Conservation (phyloP, 37 sponge, comb jelly and placozoan genomes). For the Halichondria panicea region DNA sequence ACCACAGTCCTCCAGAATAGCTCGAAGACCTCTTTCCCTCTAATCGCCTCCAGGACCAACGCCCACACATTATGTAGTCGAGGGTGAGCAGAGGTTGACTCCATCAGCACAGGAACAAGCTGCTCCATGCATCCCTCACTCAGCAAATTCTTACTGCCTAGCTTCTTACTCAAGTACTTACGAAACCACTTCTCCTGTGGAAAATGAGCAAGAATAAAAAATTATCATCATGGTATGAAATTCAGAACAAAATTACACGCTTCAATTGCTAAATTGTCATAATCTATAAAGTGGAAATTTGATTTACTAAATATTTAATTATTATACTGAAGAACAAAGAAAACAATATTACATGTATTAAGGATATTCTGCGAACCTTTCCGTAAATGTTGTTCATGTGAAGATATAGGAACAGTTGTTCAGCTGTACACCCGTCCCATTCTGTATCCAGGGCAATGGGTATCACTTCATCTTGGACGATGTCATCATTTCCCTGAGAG, state of each 20-base stretch:
- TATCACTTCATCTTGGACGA: neutral
- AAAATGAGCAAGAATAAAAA: neutral
- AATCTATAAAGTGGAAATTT: too few species aligned
- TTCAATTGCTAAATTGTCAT: too few species aligned
- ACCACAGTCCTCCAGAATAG: conserved; percentile 56
- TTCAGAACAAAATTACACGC: neutral
- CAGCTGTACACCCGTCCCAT: conserved; percentile 52
- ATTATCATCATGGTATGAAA: too few species aligned
- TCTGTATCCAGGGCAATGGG: conserved; percentile 25
- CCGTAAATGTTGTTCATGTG: neutral
- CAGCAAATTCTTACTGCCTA: neutral
- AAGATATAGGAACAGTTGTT: conserved; percentile 33
- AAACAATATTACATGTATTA: too few species aligned
- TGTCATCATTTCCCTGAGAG: neutral
- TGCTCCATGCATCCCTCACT: neutral
- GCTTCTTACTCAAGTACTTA: neutral
- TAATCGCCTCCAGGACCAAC: conserved; percentile 13
- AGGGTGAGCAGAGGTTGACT: conserved; percentile 36
- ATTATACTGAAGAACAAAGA: too few species aligned
- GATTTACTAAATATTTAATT: too few species aligned
- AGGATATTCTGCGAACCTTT: too few species aligned
- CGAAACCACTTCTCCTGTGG: conserved; percentile 31
- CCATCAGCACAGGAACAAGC: conserved; percentile 20
- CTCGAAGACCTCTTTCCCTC: conserved; percentile 7
- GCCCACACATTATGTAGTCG: conserved; percentile 63